Evolutionary conservation across 2,113 vertebrate genomes (phyloP).

Genomic region (Antechinus flavipes): DNA sequence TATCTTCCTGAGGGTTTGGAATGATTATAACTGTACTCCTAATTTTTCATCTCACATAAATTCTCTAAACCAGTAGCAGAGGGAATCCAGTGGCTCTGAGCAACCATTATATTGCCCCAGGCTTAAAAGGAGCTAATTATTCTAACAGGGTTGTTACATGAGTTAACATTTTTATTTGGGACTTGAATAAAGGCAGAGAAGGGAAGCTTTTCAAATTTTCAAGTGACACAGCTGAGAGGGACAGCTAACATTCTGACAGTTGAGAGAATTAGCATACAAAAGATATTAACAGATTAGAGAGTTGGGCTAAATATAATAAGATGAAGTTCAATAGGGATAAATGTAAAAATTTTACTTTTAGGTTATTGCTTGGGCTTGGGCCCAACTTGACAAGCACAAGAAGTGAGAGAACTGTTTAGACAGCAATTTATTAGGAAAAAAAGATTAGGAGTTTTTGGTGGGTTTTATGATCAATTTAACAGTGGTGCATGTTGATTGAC

Average conservation of each 20-base stretch:
- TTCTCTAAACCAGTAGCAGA: not conserved
- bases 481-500: not conserved
- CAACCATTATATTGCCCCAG: not conserved
- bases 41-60: not conserved
- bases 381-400: not conserved
- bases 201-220: not conserved
- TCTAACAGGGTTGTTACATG: not conserved
- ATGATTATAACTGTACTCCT: not conserved
- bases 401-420: not conserved
- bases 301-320: not conserved
- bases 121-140: not conserved
- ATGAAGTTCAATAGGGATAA: not conserved
- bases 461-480: not conserved
- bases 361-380: not conserved
- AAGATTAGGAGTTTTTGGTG: not conserved
- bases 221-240: not conserved
- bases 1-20: not conserved
- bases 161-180: not conserved
- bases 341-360: not conserved
- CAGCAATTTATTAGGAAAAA: not conserved
- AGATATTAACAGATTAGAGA: not conserved
- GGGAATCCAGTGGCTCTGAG: not conserved
- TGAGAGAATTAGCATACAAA: not conserved
- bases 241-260: not conserved
- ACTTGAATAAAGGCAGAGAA: not conserved